A percentile compares a stretch with the other conserved stretches of the same genome.
Conservation (phyloP, 2,797 vertebrate genomes). For the Megalops cyprinoides region DNA sequence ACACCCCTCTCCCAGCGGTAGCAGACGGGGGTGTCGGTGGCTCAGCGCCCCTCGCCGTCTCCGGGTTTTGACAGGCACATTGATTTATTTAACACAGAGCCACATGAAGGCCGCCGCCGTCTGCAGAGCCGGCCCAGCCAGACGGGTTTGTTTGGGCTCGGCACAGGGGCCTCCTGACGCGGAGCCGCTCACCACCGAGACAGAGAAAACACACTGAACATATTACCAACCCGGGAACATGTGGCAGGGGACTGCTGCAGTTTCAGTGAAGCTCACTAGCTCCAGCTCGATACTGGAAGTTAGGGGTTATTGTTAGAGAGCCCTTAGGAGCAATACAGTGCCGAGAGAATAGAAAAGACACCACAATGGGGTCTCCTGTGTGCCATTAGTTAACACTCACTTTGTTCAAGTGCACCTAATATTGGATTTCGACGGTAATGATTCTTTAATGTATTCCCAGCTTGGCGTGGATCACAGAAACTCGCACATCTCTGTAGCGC, state of each 20-base stretch:
- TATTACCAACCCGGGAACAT: constrained; percentile 28
- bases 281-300: neutral
- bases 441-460: neutral
- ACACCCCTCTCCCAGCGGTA: neutral
- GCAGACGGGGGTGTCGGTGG: neutral
- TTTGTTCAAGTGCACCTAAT: neutral
- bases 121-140: neutral
- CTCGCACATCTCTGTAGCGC: no score
- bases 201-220: constrained; percentile 9
- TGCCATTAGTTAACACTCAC: neutral
- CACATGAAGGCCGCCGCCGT: constrained; percentile 45
- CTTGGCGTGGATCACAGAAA: no score
- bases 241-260: constrained; percentile 9
- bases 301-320: neutral
- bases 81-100: constrained; percentile 22
- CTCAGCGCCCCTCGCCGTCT: no score
- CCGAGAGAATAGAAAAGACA: neutral
- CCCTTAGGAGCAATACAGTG: neutral
- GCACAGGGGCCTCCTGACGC: neutral
- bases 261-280: constrained; percentile 29
- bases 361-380: neutral
- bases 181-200: constrained; percentile 2
- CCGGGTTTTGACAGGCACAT: constrained; percentile 39
- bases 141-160: constrained; percentile 46
- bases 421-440: neutral